Base-by-base conservation (phyloP, 2,888 invertebrate species). In the Drosophila histrio region DNA sequence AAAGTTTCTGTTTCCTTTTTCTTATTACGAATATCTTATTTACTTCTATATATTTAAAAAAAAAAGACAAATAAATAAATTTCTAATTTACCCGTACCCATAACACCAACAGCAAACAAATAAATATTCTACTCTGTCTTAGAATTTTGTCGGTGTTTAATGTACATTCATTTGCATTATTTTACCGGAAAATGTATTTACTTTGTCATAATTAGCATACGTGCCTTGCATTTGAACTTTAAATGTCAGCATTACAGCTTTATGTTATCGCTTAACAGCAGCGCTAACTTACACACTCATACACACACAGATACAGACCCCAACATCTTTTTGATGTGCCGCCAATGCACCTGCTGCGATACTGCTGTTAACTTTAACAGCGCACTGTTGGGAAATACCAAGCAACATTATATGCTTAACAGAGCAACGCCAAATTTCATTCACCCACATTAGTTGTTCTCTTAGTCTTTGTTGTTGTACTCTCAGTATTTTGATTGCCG, bases 181-280 rank as follows among this genome's bases (percentile, higher is more conserved):
- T 68, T 56, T 59, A 73, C 82, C 79, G 85, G 85, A 81, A 84
- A 84, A 79, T 87, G 79, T 87, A 82, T 81, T 85, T 85, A 85
- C 87, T 81, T 85, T 79, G 81, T 85, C 82, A 87, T 81, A 81
- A 81, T 81, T 81, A 81, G 87, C 72, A 85, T 85, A 81, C 87
- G 81, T 81, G 81, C 87, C 58, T 47, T 61, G 80, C 80, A 87
- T 80, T 81, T 68, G 85, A 71, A 75, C 65, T 58, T 46, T 60
- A 53, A 70, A 60, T 66, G 39, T 38, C 39, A 49, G 46, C 32
- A 6, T 56, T 78, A 58, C 77, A 67, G 73, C 6, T 26, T 30
- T 22, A 52, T 72, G 76, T 76, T 58, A 26, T 6, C 7, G 1
- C 1, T 41, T 41, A 41, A 53, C 41, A 53, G 53, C 21, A 19